Percentiles rank a stretch among this genome's conserved stretches.
phyloP scores from a whole-genome alignment of 2,888 invertebrate species.

The Liopterus haemorrhoidalis region DNA sequence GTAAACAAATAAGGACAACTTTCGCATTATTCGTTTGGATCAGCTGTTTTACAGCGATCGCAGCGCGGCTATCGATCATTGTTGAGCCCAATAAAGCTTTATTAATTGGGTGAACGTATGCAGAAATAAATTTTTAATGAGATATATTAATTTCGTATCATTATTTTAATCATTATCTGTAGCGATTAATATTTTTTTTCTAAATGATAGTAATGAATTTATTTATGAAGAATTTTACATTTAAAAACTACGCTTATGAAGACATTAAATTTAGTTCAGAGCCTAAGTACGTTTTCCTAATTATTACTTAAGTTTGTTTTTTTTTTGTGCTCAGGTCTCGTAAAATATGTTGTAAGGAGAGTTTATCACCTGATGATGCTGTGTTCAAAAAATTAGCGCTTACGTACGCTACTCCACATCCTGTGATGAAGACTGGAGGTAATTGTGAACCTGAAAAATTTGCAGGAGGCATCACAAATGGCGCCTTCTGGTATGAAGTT shows the following conservation, averaged over 20 bases:
- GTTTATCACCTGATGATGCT: slow-evolving; percentile 73
- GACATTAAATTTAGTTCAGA: too few species aligned
- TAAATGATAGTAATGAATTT: slow-evolving; percentile 8
- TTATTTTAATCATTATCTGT: background rate
- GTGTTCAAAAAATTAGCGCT: slow-evolving; percentile 74
- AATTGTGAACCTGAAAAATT: slow-evolving; percentile 71
- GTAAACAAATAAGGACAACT: too few species aligned
- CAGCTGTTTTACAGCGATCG: too few species aligned
- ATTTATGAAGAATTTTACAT: too few species aligned
- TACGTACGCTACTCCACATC: slow-evolving; percentile 68
- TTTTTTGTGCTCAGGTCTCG: slow-evolving; percentile 45
- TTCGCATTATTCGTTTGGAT: too few species aligned
- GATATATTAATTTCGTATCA: background rate
- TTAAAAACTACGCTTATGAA: too few species aligned
- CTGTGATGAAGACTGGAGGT: slow-evolving; percentile 67
- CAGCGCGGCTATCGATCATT: too few species aligned
- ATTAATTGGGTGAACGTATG: too few species aligned
- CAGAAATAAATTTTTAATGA: too few species aligned
- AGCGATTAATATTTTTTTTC: background rate
- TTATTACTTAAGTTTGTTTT: slow-evolving; percentile 18
- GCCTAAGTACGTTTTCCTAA: too few species aligned
- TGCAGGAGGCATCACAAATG: slow-evolving; percentile 78
- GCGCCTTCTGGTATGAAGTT: slow-evolving; percentile 87
- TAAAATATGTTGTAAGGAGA: slow-evolving; percentile 64
- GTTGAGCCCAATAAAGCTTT: too few species aligned